Evolutionary conservation across 2,888 invertebrate genomes (phyloP), one percentile per base, ranked within the genome.

Genomic region (Iphiclides podalirius): DNA sequence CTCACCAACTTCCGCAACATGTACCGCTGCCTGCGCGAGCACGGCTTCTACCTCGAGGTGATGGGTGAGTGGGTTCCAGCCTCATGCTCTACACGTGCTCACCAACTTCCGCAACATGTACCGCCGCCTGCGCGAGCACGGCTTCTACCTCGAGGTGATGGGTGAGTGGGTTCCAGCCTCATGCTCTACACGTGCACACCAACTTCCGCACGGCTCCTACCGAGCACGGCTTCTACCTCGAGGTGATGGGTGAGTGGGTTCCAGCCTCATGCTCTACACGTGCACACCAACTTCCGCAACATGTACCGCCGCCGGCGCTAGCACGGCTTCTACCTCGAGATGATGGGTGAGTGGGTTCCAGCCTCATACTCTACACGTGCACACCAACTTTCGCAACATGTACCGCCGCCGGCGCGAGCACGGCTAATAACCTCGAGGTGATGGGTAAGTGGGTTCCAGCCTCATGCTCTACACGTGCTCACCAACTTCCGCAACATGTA

Each of bases 91-190:
- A n/a, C 98, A 98, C 70, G 94, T 98, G 54, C 98, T 99, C 77
- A 98, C 98, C 0, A 98, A 98, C 87, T 98, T 98, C 76, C 94
- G 95, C 53, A 98, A 97, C 62, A 95, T 98, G 94, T 99, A 98
- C 77, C 95, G 96, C 60, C 94, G 97, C 75, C 89, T 99, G 52
- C 90, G 98, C 42, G 95, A 94, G 65, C 93, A 93, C 57, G 98
- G 98, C 0, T 98, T 96, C 84, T 98, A 96, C 73, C 80, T 98
- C 2, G 98, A 99, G 88, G 97, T 98, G n/a, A 89, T 98, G 64
- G 94, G 94, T 79, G 70, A 87, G 77, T 63, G n/a, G n/a, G n/a
- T n/a, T n/a, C n/a, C n/a, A n/a, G n/a, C n/a, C n/a, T n/a, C n/a
- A n/a, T n/a, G n/a, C n/a, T n/a, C n/a, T n/a, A n/a, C 98, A 98